A percentile compares a stretch with the other conserved stretches of the same genome.
phyloP scores from a whole-genome alignment of 2,113 vertebrate species.

The Myiozetetes cayanensis region DNA sequence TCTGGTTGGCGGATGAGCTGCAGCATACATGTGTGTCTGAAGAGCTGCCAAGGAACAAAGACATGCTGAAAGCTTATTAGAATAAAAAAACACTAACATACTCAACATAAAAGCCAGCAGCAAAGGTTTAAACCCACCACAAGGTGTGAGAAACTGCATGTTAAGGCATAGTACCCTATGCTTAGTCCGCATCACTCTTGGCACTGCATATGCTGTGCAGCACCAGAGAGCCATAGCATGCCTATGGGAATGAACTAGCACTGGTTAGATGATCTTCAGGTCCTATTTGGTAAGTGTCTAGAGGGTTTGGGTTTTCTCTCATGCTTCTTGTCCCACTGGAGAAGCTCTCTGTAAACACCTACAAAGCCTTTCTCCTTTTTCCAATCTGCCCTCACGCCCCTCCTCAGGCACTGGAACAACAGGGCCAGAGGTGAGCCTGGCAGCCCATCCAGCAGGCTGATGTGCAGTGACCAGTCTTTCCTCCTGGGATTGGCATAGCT shows the following conservation, averaged over 20 bases:
- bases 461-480: not conserved
- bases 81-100: not conserved
- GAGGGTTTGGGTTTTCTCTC: not conserved
- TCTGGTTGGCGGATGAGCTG: not conserved
- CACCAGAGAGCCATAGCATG: rapidly evolving
- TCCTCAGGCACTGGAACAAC: not conserved
- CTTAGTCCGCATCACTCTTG: not conserved
- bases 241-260: not conserved
- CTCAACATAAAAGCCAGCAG: not conserved
- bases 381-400: rapidly evolving
- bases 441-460: not conserved
- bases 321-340: not conserved
- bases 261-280: not conserved
- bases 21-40: no score
- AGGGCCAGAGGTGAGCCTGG: rapidly evolving
- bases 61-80: not conserved
- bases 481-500: rapidly evolving
- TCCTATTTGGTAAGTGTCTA: rapidly evolving
- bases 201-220: not conserved
- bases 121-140: not conserved
- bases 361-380: not conserved
- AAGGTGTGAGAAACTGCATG: slow-evolving; percentile 22
- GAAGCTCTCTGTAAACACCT: not conserved
- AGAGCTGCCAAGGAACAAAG: not conserved
- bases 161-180: not conserved